Conservation (phyloP, 1,140 invertebrate species). For the Drosophila biarmipes region DNA sequence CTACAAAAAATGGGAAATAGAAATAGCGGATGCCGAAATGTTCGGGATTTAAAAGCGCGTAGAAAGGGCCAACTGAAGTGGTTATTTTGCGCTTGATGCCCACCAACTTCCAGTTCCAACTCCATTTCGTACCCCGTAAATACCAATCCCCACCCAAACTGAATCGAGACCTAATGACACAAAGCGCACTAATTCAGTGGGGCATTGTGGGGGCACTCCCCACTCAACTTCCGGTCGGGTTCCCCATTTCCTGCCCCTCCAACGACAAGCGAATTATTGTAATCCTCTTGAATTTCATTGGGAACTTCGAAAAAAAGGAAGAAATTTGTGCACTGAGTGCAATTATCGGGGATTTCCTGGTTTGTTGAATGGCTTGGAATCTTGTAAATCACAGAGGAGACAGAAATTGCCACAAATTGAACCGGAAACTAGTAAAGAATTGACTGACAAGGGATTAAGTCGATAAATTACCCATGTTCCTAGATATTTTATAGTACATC, state of each 20-base stretch:
- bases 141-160: slow-evolving; percentile 41
- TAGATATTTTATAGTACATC: not conserved
- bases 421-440: not conserved
- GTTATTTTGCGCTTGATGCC: slow-evolving; percentile 58
- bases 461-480: not conserved
- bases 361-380: slow-evolving; percentile 16
- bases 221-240: slow-evolving; percentile 15
- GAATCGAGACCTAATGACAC: slow-evolving; percentile 78
- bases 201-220: not conserved
- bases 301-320: slow-evolving; percentile 9
- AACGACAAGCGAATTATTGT: slow-evolving; percentile 65
- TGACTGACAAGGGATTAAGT: not conserved
- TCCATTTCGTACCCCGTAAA: not conserved
- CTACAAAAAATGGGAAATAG: slow-evolving; percentile 39
- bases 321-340: slow-evolving; percentile 42
- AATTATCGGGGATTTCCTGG: slow-evolving; percentile 49
- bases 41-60: slow-evolving; percentile 66
- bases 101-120: slow-evolving; percentile 1
- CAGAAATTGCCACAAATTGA: not conserved
- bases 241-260: slow-evolving; percentile 10
- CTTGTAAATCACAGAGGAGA: slow-evolving; percentile 15
- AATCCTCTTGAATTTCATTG: slow-evolving; percentile 72
- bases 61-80: slow-evolving; percentile 18
- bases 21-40: slow-evolving; percentile 60
- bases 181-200: slow-evolving; percentile 75